These are phyloP conservation scores for Ormyrus rosae DNA, from an alignment of 2,888 invertebrate species.

Conservation along the genomic window DNA sequence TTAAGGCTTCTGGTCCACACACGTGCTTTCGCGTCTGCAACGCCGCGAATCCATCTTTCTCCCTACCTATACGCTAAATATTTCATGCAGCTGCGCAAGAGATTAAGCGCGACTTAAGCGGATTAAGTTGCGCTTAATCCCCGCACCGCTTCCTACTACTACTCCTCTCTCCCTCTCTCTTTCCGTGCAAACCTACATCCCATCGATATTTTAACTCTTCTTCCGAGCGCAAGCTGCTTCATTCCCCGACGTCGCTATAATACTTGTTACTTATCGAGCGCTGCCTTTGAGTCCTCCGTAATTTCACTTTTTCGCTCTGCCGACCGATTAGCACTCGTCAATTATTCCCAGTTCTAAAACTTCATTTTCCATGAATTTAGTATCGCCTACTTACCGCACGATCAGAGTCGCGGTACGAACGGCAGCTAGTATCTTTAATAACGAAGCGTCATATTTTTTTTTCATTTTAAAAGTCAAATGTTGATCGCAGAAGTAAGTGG, in stretches of 20 bases:
- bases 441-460: too few relatives aligned
- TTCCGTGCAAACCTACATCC: background rate
- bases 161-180: background rate
- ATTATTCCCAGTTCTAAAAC: too few relatives aligned
- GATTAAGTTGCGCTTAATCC: constrained; percentile 65
- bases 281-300: background rate
- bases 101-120: constrained; percentile 67
- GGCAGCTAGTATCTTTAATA: too few relatives aligned
- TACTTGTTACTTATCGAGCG: constrained; percentile 28
- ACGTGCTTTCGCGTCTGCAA: background rate
- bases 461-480: too few relatives aligned
- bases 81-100: constrained; percentile 72
- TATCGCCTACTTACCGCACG: too few relatives aligned
- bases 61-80: constrained; percentile 66
- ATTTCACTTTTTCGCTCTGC: too few relatives aligned
- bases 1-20: constrained; percentile 64
- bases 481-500: too few relatives aligned
- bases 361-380: too few relatives aligned
- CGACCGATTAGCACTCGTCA: too few relatives aligned
- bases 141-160: background rate
- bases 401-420: too few relatives aligned
- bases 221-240: background rate
- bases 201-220: constrained; percentile 50
- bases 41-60: background rate
- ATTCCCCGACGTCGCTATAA: background rate